Evolutionary conservation across 2,113 vertebrate species (phyloP).

Genomic region (Nestor notabilis): DNA sequence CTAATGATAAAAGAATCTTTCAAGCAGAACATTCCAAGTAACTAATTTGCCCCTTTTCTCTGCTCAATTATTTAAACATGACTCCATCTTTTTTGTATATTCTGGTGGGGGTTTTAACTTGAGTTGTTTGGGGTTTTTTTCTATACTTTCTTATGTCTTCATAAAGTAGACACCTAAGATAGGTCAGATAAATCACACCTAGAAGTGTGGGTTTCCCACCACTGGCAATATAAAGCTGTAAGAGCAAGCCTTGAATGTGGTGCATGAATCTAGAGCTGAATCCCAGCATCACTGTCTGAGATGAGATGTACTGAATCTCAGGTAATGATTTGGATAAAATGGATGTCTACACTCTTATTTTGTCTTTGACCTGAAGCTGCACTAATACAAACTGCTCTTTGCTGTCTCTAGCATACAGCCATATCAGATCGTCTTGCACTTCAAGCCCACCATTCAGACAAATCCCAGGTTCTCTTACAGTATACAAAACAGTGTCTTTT

Average conservation of each 20-base stretch:
- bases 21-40: neutral
- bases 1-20: neutral
- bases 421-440: neutral
- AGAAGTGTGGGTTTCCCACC: neutral
- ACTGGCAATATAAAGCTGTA: neutral
- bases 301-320: neutral
- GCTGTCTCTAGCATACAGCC: neutral
- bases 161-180: neutral
- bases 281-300: neutral
- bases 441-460: fast-evolving
- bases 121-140: neutral
- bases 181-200: neutral
- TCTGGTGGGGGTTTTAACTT: neutral
- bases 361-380: neutral
- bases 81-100: neutral
- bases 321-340: neutral
- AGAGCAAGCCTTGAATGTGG: neutral
- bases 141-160: neutral
- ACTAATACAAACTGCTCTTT: neutral
- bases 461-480: neutral
- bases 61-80: neutral
- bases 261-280: neutral
- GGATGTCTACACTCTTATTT: neutral
- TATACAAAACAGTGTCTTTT: neutral
- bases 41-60: neutral